Base-by-base conservation (phyloP, 2,888 invertebrate species). In the Yponomeuta cagnagella region DNA sequence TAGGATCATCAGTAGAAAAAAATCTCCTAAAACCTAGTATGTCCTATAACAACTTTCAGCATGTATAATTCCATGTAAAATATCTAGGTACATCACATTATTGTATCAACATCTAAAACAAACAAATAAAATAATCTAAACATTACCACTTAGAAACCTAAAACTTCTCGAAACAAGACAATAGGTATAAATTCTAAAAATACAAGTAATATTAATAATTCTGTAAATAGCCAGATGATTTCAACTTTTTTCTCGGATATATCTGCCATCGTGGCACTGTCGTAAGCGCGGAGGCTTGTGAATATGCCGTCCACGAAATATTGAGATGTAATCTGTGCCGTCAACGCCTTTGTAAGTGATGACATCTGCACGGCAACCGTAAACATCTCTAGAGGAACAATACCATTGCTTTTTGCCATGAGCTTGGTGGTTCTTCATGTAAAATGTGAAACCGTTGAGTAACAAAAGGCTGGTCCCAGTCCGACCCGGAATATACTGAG, bases 321-420 rank as follows among this genome's bases (percentile, higher is more conserved):
- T 92, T 8, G 91, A 91, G 69, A 92, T 92, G 73, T 91, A 92
- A 73, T 92, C 91, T 73, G 83, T 81, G 58, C 91, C 90, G 52
- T 92, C 90, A 0, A 77, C 2, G 2, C 90, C 91, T 77, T 85
- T 89, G 77, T 88, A 91, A 0, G 91, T 92, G 73, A 92, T 90
- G 74, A 92, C 91, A 63, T 92, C 91, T 70, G 91, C 90, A 15
- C 91, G 78, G 74, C 91, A 92, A 2, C 91, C 91, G 8, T 88
- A 85, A 68, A 90, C 89, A 12, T 92, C 91, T 73, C 91, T 85
- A 0, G 91, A 90, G 2, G 91, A 91, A 73, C 91, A 92, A 74
- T 92, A 92, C 91, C 91, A 91, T 73, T 92, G 91, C 75, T 92
- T 92, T 75, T 90, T 91, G 2, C 91, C 91, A 73, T 91, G 89